Conservation (phyloP, 2,797 vertebrate species). For the Clangula hyemalis region DNA sequence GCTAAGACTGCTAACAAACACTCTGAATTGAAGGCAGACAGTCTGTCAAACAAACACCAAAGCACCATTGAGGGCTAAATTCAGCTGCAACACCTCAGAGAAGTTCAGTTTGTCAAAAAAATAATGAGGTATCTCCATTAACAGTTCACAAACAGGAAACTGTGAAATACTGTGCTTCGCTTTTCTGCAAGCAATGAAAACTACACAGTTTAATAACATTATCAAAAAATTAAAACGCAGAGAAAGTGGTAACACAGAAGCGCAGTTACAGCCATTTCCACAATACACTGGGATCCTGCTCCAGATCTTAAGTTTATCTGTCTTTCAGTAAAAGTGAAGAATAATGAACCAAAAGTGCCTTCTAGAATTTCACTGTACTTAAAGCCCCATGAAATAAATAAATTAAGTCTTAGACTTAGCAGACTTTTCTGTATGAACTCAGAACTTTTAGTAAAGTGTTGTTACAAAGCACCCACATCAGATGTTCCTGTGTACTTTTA, state of each 20-base stretch:
- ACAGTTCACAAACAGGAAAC: not conserved
- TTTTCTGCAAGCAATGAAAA: not conserved
- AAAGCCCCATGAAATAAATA: not conserved
- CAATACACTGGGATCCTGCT: not conserved
- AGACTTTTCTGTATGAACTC: not conserved
- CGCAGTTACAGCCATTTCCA: not conserved
- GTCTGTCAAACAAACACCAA: not conserved
- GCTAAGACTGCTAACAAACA: not conserved
- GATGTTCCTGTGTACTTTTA: not conserved
- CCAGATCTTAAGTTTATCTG: not conserved
- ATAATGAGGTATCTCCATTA: not conserved
- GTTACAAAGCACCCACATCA: not conserved
- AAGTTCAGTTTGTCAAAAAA: not conserved
- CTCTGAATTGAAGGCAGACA: constrained; percentile 30
- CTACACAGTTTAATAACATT: not conserved
- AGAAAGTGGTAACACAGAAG: not conserved
- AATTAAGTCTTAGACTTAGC: not conserved
- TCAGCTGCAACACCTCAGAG: constrained; percentile 10
- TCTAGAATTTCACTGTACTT: not conserved
- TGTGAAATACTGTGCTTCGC: not conserved
- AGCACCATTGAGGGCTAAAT: not conserved
- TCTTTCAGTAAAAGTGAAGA: too few species aligned
- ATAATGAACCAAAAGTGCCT: rapidly evolving
- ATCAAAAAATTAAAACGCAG: not conserved
- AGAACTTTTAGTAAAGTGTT: not conserved